Evolutionary conservation across 2,888 invertebrate species (phyloP).

Genomic region (Chironomus tentans): DNA sequence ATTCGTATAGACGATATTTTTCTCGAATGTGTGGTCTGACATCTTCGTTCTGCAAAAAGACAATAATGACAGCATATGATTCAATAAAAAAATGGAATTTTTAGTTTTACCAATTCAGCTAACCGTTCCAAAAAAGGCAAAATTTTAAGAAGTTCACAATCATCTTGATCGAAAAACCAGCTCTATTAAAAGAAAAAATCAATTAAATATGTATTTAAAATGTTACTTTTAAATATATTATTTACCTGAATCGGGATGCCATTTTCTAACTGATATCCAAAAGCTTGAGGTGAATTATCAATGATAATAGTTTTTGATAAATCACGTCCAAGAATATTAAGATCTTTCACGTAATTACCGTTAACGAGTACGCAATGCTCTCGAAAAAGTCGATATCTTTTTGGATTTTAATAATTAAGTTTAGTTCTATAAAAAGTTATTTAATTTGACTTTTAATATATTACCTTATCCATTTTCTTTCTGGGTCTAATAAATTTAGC

Average conservation of each 20-base stretch:
- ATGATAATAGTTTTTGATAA: constrained; percentile 78
- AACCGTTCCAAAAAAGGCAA: constrained; percentile 85
- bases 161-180: constrained; percentile 88
- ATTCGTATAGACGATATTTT: constrained; percentile 54
- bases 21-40: constrained; percentile 86
- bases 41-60: constrained; percentile 66
- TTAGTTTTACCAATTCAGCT: constrained; percentile 56
- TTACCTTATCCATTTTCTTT: constrained; percentile 65
- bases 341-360: constrained; percentile 93
- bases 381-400: constrained; percentile 69
- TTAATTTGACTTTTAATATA: not conserved
- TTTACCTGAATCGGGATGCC: constrained; percentile 78
- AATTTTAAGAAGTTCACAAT: constrained; percentile 81
- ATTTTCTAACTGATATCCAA: constrained; percentile 83
- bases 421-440: not conserved
- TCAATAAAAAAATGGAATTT: too few species aligned
- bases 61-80: constrained; percentile 5
- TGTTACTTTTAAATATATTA: not conserved
- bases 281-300: constrained; percentile 87
- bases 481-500: constrained; percentile 82
- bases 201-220: not conserved
- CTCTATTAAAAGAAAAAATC: constrained; percentile 46
- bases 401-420: not conserved
- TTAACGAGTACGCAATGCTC: constrained; percentile 93
- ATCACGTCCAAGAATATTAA: constrained; percentile 86